Percentiles rank a stretch among this genome's conserved stretches.
These are phyloP conservation scores for Phaenicophaeus curvirostris DNA, from an alignment of 2,797 vertebrate species.

Conservation along the genomic window DNA sequence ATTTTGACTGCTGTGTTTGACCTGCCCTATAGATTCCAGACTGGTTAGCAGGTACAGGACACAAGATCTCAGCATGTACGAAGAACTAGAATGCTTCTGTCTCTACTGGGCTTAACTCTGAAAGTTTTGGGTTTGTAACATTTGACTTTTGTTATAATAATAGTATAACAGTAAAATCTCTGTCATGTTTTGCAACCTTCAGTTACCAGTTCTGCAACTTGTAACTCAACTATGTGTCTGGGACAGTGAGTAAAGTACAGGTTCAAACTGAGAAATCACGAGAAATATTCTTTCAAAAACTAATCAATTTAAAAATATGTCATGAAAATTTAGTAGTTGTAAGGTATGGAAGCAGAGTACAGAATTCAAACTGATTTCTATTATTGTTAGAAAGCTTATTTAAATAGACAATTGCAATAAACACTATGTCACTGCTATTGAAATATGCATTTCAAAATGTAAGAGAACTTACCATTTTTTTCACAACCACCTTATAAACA, in stretches of 20 bases:
- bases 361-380: neutral
- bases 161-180: neutral
- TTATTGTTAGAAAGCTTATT: neutral
- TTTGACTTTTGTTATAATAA: neutral
- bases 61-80: fast-evolving
- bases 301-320: fast-evolving
- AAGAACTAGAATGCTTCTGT: neutral
- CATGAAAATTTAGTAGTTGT: neutral
- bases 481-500: neutral
- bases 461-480: neutral
- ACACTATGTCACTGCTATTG: neutral
- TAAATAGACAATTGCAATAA: neutral
- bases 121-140: neutral
- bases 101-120: neutral
- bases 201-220: neutral
- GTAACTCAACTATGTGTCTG: neutral
- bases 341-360: neutral
- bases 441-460: neutral
- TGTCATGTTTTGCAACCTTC: neutral
- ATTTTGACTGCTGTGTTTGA: neutral
- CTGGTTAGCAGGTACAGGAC: neutral
- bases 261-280: neutral
- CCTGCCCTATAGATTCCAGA: neutral
- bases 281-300: neutral
- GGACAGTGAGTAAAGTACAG: neutral